Evolutionary conservation across 2,888 invertebrate genomes (phyloP).

Genomic region (Linyphia triangularis): DNA sequence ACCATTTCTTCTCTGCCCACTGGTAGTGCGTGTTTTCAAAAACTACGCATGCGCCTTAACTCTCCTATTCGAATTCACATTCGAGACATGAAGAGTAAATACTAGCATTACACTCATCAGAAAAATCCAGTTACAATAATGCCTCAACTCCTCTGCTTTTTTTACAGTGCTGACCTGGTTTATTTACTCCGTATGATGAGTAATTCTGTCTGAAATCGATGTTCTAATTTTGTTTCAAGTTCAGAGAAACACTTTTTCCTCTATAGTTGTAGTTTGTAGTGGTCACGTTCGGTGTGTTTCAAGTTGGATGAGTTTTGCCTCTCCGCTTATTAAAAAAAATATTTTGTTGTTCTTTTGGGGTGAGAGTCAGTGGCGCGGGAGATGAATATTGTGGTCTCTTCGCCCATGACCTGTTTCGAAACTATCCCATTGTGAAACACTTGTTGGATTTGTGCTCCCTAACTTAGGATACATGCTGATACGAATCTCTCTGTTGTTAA

Average conservation of each 20-base stretch:
- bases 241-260: background rate
- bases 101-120: conserved; percentile 14
- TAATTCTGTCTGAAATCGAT: background rate
- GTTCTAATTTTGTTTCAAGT: conserved; percentile 25
- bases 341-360: background rate
- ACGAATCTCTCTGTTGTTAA: conserved; percentile 5
- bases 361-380: background rate
- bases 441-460: conserved; percentile 29
- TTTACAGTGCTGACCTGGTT: conserved; percentile 38
- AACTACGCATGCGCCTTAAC: conserved; percentile 25
- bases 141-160: background rate
- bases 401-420: conserved; percentile 25
- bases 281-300: background rate
- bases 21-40: conserved; percentile 43
- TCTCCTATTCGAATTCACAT: conserved; percentile 24
- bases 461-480: background rate
- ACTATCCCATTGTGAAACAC: conserved; percentile 43
- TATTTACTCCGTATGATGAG: background rate
- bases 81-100: conserved; percentile 36
- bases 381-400: conserved; percentile 3
- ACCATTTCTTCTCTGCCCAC: conserved; percentile 29
- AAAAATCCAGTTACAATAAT: conserved; percentile 3
- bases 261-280: background rate
- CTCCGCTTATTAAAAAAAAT: conserved; percentile 7
- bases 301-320: background rate